Conservation (phyloP, 2,888 invertebrate species). For the Acleris laterana region DNA sequence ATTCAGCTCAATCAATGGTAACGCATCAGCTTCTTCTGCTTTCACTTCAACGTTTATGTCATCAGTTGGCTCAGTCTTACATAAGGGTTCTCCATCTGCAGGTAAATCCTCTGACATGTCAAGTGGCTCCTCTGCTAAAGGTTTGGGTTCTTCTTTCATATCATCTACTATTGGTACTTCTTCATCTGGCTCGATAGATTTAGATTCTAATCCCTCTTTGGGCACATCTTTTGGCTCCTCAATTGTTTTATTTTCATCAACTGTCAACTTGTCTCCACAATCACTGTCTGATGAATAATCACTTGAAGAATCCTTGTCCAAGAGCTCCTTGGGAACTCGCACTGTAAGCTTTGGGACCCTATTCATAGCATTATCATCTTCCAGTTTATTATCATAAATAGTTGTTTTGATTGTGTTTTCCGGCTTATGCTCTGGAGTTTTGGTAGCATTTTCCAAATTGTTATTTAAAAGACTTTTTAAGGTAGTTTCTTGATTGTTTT, state of each 20-base stretch:
- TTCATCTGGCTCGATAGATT: slow-evolving; percentile 41
- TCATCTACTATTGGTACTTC: slow-evolving; percentile 41
- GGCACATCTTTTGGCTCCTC: slow-evolving; percentile 45
- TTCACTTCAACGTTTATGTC: slow-evolving; percentile 58
- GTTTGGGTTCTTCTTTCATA: slow-evolving; percentile 39
- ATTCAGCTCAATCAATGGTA: slow-evolving; percentile 88
- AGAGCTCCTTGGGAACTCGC: slow-evolving; percentile 86
- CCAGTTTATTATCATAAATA: slow-evolving; percentile 78
- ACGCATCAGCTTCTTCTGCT: slow-evolving; percentile 78
- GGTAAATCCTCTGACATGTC: slow-evolving; percentile 53
- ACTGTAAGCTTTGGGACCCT: slow-evolving; percentile 89
- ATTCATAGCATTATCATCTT: slow-evolving; percentile 74
- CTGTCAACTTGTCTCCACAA: slow-evolving; percentile 85
- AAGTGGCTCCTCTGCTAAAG: slow-evolving; percentile 46
- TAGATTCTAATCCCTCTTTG: slow-evolving; percentile 39
- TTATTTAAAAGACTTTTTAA: slow-evolving; percentile 71
- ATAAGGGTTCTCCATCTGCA: slow-evolving; percentile 54
- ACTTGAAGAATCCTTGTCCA: slow-evolving; percentile 80
- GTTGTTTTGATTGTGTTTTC: slow-evolving; percentile 74
- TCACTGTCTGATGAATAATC: slow-evolving; percentile 85
- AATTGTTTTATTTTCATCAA: slow-evolving; percentile 77
- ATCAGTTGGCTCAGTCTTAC: slow-evolving; percentile 63
- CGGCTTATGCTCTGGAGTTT: slow-evolving; percentile 61
- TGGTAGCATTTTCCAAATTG: slow-evolving; percentile 60
- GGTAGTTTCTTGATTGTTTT: slow-evolving; percentile 70